A percentile compares a stretch with the other conserved stretches of the same genome.
Evolutionary conservation across 2,113 vertebrate genomes (phyloP).

Genomic region (Aix galericulata): DNA sequence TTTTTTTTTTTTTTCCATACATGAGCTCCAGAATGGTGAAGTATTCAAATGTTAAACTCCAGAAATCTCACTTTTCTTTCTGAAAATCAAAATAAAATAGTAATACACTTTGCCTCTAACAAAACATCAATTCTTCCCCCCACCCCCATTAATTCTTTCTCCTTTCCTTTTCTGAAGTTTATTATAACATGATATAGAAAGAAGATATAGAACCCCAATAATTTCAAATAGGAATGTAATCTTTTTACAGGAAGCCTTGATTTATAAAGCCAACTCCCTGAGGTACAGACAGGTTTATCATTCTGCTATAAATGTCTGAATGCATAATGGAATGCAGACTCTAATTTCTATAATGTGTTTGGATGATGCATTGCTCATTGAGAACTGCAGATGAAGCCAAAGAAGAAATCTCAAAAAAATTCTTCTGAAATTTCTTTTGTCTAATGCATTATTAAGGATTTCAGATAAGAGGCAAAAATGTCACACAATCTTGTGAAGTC

Average conservation of each 20-base stretch:
- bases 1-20: not conserved
- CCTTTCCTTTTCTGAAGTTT: conserved; percentile 9
- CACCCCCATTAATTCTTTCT: not conserved
- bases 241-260: conserved; percentile 69
- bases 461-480: conserved; percentile 58
- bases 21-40: not conserved
- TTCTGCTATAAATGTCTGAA: conserved; percentile 76
- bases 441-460: conserved; percentile 69
- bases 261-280: conserved; percentile 74
- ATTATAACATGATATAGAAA: conserved; percentile 9
- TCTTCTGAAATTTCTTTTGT: conserved; percentile 56
- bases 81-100: conserved; percentile 31
- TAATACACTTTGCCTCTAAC: conserved; percentile 24
- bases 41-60: not conserved
- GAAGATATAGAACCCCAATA: conserved; percentile 63
- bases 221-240: conserved; percentile 65
- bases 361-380: conserved; percentile 73
- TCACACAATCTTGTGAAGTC: conserved; percentile 6
- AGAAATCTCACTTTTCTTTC: not conserved
- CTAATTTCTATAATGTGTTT: conserved; percentile 77
- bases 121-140: not conserved
- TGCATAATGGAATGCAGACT: conserved; percentile 73
- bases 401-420: conserved; percentile 57
- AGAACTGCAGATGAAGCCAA: conserved; percentile 58
- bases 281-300: conserved; percentile 75